A percentile compares a stretch with the other conserved stretches of the same genome.
Conservation (phyloP, 2,888 invertebrate species). For the Netelia virgata region DNA sequence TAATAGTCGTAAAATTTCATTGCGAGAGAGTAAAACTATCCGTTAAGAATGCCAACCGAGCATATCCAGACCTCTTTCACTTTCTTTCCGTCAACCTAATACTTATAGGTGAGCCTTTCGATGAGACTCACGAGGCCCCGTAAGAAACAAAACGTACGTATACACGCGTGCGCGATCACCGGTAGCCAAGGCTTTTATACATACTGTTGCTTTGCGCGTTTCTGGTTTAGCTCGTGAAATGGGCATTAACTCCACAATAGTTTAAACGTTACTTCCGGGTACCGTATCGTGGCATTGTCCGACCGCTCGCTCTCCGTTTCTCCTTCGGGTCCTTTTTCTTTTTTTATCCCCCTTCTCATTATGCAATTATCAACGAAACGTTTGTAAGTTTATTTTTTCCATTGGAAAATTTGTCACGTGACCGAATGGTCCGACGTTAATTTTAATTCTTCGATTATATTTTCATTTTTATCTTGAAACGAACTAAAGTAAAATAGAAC, state of each 20-base stretch:
- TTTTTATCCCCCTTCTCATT: background rate
- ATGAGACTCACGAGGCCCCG: background rate
- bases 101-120: slow-evolving; percentile 8
- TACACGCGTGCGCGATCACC: background rate
- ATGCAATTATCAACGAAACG: too few species aligned
- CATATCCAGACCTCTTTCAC: slow-evolving; percentile 47
- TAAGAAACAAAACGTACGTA: slow-evolving; percentile 8
- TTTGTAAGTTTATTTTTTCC: too few species aligned
- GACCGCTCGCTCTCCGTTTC: slow-evolving; percentile 37
- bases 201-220: background rate
- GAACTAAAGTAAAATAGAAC: too few species aligned
- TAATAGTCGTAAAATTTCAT: background rate
- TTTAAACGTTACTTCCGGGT: slow-evolving; percentile 32
- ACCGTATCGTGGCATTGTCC: slow-evolving; percentile 29
- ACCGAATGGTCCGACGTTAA: too few species aligned
- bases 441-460: too few species aligned
- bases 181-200: background rate
- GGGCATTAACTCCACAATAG: slow-evolving; percentile 1
- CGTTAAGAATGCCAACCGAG: slow-evolving; percentile 45
- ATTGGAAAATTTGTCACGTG: too few species aligned
- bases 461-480: too few species aligned
- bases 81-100: slow-evolving; percentile 48
- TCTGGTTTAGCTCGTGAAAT: slow-evolving; percentile 19
- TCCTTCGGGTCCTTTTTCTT: slow-evolving; percentile 23
- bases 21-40: background rate